Evolutionary conservation across 2,888 invertebrate genomes (phyloP).

Genomic region (Coleophora deauratella): DNA sequence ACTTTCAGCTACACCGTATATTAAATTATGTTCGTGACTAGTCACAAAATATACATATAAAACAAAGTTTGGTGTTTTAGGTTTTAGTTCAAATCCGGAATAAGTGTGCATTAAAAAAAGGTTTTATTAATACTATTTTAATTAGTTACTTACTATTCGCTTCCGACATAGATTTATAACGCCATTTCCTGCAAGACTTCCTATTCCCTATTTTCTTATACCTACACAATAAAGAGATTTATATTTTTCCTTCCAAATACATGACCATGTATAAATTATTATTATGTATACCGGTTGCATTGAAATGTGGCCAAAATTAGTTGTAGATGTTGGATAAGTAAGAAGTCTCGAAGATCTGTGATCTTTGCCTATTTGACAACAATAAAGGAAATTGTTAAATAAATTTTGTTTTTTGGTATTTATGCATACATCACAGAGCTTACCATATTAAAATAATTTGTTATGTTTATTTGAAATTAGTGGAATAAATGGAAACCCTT

Average conservation of each 20-base stretch:
- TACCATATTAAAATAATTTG: no score
- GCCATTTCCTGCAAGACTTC: no score
- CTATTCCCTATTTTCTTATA: neutral
- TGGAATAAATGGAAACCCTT: neutral
- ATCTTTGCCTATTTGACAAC: conserved; percentile 56
- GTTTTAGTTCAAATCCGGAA: no score
- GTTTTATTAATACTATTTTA: no score
- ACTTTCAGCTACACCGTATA: no score
- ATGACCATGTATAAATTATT: conserved; percentile 1
- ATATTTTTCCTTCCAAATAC: neutral
- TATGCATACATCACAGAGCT: no score
- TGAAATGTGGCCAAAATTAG: conserved; percentile 32
- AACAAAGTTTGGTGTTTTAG: neutral
- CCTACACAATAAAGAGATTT: neutral
- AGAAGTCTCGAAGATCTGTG: conserved; percentile 47
- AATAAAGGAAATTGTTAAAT: conserved; percentile 41
- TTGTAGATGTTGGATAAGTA: conserved; percentile 21
- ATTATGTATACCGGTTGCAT: conserved; percentile 11
- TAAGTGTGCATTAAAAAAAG: no score
- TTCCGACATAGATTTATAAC: no score
- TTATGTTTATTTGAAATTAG: neutral
- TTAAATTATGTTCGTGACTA: no score
- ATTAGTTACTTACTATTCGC: no score
- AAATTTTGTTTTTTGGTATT: neutral
- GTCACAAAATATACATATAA: neutral